Evolutionary conservation across 2,888 invertebrate species (phyloP), one percentile per base, ranked within the genome.

Genomic region (Cerastis leucographa): DNA sequence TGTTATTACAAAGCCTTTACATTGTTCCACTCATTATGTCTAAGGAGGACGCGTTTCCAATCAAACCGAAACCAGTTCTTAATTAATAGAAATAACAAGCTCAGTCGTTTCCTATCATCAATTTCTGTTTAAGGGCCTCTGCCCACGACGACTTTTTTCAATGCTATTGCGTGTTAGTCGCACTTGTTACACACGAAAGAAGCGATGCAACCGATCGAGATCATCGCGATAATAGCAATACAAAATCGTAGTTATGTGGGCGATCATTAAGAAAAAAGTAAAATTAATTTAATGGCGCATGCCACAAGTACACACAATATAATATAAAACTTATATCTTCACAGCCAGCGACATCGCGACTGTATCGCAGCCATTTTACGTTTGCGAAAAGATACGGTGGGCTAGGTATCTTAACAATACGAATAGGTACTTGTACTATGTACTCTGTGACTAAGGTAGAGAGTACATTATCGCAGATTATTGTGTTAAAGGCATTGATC

Each of bases 51-150:
- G 71, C 78, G 70, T 64, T 73, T 49, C 61, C 69, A 86, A 84
- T 85, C 49, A 75, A 62, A 75, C 25, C 54, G 40, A 79, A 80
- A 62, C 46, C 80, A 61, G 62, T 71, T 29, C 44, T 80, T 86
- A 78, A 80, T 84, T 81, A 76, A 81, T 81, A 61, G 56, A 68
- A 76, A 85, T 65, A 85, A 84, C 83, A 77, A 64, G 64, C 69
- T 35, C 66, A 67, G 72, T 67, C 61, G 72, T 64, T 73, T 83
- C 29, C 46, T 74, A 66, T 64, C 56, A 61, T 65, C 46, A 66
- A 76, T 80, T 70, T 70, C n/a, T 62, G n/a, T 66, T 71, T 35
- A 42, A n/a, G n/a, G n/a, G 44, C 42, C n/a, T 42, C 11, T 14
- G n/a, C 8, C 42, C n/a, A 42, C n/a, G n/a, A 14, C 3, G 14